phyloP scores from a whole-genome alignment of 2,888 invertebrate species.

The Parapristionchus giblindavisi region DNA sequence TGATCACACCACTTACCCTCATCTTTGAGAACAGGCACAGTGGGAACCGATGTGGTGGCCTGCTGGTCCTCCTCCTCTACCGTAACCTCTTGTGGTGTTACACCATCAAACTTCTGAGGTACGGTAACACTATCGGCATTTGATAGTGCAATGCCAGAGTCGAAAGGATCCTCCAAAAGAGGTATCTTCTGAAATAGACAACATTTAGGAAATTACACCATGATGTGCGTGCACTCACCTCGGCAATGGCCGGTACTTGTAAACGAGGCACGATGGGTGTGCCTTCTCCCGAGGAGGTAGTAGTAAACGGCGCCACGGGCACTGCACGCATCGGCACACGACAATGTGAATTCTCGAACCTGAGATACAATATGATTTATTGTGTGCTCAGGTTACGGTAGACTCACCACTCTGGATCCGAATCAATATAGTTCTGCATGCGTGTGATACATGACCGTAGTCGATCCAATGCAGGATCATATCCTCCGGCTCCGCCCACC shows the following conservation, averaged over 20 bases:
- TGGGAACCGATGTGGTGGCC: constrained; percentile 21
- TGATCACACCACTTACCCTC: background rate
- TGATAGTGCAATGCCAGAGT: constrained; percentile 23
- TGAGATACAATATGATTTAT: constrained; percentile 9
- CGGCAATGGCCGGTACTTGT: background rate
- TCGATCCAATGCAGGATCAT: constrained; percentile 46
- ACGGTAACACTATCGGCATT: constrained; percentile 12
- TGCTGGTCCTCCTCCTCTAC: constrained; percentile 31
- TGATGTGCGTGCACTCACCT: background rate
- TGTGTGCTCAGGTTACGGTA: background rate
- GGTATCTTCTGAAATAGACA: background rate
- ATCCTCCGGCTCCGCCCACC: constrained; percentile 49
- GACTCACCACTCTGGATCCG: constrained; percentile 56
- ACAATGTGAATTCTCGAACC: constrained; percentile 55
- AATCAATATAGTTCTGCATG: constrained; percentile 48
- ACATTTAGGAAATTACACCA: constrained; percentile 6
- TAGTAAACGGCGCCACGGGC: too few relatives aligned
- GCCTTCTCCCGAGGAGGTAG: background rate
- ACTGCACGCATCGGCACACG: constrained; percentile 34
- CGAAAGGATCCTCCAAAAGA: background rate
- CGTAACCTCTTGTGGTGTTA: constrained; percentile 19
- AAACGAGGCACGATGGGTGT: background rate
- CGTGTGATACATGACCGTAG: constrained; percentile 54
- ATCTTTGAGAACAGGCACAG: background rate
- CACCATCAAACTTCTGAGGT: constrained; percentile 14